Evolutionary conservation across 2,797 vertebrate genomes (phyloP).

Genomic region (Dendrocincla fuliginosa): DNA sequence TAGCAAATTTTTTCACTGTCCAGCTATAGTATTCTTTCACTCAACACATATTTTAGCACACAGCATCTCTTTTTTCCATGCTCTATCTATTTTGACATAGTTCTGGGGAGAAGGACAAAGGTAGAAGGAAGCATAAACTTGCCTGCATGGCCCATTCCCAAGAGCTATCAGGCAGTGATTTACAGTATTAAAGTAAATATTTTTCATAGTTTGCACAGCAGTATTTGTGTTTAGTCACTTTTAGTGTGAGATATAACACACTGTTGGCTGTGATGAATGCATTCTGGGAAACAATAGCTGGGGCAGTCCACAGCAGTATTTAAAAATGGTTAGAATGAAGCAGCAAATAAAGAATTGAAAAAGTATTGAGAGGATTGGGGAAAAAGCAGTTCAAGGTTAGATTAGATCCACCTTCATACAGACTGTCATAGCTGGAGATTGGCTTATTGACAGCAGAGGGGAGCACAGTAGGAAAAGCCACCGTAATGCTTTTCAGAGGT

Average conservation of each 20-base stretch:
- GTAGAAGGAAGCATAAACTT: neutral
- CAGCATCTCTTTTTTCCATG: neutral
- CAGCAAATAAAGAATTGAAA: neutral
- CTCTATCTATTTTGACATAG: neutral
- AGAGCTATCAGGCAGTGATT: conserved; percentile 3
- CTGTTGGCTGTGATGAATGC: neutral
- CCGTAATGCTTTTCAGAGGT: neutral
- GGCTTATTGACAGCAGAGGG: neutral
- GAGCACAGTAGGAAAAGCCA: neutral
- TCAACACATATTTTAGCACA: neutral
- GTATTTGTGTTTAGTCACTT: conserved; percentile 17
- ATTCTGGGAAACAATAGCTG: neutral
- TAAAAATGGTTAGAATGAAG: neutral
- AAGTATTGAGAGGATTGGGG: neutral
- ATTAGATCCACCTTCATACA: neutral
- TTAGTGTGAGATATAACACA: neutral
- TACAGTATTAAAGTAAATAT: conserved; percentile 16
- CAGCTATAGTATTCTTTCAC: neutral
- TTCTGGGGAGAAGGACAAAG: neutral
- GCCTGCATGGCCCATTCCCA: neutral
- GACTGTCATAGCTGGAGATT: neutral
- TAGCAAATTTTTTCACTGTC: neutral
- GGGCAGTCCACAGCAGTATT: neutral
- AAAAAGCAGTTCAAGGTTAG: neutral
- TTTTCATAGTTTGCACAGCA: conserved; percentile 7